phyloP scores from a whole-genome alignment of 2,113 vertebrate species.

The Ranitomeya imitator region DNA sequence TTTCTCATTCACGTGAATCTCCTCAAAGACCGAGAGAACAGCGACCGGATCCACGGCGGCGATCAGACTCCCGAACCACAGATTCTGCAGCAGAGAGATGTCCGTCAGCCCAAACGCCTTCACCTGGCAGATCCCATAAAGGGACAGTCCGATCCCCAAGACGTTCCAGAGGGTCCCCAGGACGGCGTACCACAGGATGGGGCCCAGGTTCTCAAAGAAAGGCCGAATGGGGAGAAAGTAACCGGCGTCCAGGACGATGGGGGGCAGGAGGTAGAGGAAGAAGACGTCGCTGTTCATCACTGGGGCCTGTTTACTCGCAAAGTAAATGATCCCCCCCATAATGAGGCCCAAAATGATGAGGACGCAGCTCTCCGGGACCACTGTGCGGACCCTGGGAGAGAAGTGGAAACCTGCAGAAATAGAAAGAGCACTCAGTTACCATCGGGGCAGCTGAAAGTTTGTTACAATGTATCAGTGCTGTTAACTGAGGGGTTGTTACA shows the following conservation, averaged over 20 bases:
- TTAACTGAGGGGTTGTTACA: not conserved
- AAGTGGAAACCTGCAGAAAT: constrained; percentile 76
- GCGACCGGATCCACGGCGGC: constrained; percentile 78
- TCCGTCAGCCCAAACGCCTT: constrained; percentile 71
- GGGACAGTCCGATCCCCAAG: constrained; percentile 78
- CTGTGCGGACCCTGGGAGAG: constrained; percentile 75
- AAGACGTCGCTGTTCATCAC: constrained; percentile 80
- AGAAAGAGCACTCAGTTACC: not conserved
- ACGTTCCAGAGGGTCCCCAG: constrained; percentile 81
- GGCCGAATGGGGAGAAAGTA: constrained; percentile 83
- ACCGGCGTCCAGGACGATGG: constrained; percentile 79
- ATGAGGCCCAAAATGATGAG: constrained; percentile 82
- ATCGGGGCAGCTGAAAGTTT: not conserved
- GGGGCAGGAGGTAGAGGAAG: constrained; percentile 83
- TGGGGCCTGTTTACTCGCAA: constrained; percentile 73
- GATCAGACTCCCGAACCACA: constrained; percentile 81
- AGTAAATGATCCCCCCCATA: constrained; percentile 79
- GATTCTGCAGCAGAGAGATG: constrained; percentile 79
- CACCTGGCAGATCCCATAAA: constrained; percentile 78
- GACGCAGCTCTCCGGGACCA: constrained; percentile 81
- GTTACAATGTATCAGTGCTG: not conserved
- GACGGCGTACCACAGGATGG: constrained; percentile 72
- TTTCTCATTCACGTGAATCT: constrained; percentile 85
- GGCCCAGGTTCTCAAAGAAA: constrained; percentile 82
- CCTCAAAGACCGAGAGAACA: constrained; percentile 80